Evolutionary conservation across 2,888 invertebrate genomes (phyloP).

Genomic region (Drosophila nr. medialis): DNA sequence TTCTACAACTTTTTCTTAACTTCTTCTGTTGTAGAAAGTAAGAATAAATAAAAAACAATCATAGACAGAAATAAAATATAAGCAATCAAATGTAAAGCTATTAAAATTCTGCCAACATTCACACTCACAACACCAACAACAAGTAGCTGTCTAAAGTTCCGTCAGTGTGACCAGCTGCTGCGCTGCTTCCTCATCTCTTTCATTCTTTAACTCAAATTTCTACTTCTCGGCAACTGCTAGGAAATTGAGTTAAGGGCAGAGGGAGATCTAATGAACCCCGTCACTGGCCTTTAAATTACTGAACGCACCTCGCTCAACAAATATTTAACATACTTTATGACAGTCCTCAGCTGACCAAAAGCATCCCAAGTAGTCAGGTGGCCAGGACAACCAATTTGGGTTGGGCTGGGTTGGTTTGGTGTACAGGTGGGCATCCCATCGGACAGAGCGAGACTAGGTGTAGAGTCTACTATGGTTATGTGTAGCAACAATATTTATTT

Average conservation of each 20-base stretch:
- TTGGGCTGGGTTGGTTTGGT: not conserved
- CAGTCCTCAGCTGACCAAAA: constrained; percentile 59
- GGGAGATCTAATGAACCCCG: constrained; percentile 52
- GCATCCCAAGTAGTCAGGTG: constrained; percentile 53
- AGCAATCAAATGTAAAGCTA: constrained; percentile 18
- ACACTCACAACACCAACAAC: constrained; percentile 8
- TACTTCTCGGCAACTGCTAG: not conserved
- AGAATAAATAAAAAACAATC: not conserved
- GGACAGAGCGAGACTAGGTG: constrained; percentile 54
- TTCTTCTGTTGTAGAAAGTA: not conserved
- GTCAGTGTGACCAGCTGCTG: constrained; percentile 19
- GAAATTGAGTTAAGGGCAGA: constrained; percentile 41
- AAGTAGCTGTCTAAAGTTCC: constrained; percentile 16
- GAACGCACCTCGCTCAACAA: constrained; percentile 65
- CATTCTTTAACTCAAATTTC: constrained; percentile 12
- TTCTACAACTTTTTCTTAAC: not conserved
- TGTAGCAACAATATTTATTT: constrained; percentile 67
- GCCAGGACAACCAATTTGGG: not conserved
- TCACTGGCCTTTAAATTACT: constrained; percentile 43
- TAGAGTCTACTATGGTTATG: constrained; percentile 47
- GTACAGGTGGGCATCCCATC: constrained; percentile 34
- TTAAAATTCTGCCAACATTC: constrained; percentile 55
- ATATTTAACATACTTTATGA: constrained; percentile 75
- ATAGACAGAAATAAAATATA: constrained; percentile 24
- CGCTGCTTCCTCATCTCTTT: not conserved